These are phyloP conservation scores for Callithrix jacchus DNA, from an alignment of 2,113 vertebrate genomes.

Conservation along the genomic window DNA sequence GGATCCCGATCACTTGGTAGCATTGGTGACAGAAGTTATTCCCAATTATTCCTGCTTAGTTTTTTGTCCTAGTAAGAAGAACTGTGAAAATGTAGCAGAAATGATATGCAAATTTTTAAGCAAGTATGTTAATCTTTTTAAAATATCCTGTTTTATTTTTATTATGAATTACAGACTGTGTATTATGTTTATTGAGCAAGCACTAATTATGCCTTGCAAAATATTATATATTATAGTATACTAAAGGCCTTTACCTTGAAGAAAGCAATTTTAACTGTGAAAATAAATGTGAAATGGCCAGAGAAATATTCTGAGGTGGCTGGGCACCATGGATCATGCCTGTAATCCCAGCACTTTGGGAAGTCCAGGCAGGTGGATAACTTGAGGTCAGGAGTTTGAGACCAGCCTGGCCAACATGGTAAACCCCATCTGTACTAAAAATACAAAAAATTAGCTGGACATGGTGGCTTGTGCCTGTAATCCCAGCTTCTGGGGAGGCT, in stretches of 20 bases:
- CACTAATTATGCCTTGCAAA: not conserved
- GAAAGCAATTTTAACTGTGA: not conserved
- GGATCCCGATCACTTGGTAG: constrained; percentile 95
- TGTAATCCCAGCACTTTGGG: no score
- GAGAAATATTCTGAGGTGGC: not conserved
- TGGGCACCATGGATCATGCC: no score
- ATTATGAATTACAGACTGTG: not conserved
- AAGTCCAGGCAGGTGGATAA: no score
- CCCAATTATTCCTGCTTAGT: constrained; percentile 94
- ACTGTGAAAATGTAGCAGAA: constrained; percentile 96
- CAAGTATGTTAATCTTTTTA: constrained; percentile 84
- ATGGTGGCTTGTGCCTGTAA: no score
- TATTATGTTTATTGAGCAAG: not conserved
- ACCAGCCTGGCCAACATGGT: no score
- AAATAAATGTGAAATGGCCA: constrained; percentile 15
- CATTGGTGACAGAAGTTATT: constrained; percentile 96
- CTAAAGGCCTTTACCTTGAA: constrained; percentile 10
- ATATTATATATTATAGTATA: not conserved
- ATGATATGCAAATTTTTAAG: constrained; percentile 96
- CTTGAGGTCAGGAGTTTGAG: no score
- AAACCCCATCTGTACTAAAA: no score
- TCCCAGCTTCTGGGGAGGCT: no score
- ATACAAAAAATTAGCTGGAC: no score
- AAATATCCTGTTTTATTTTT: constrained; percentile 15
- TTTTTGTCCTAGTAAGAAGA: constrained; percentile 98